Conservation (phyloP, 2,888 invertebrate species). For the Epiperipatus broadwayi region DNA sequence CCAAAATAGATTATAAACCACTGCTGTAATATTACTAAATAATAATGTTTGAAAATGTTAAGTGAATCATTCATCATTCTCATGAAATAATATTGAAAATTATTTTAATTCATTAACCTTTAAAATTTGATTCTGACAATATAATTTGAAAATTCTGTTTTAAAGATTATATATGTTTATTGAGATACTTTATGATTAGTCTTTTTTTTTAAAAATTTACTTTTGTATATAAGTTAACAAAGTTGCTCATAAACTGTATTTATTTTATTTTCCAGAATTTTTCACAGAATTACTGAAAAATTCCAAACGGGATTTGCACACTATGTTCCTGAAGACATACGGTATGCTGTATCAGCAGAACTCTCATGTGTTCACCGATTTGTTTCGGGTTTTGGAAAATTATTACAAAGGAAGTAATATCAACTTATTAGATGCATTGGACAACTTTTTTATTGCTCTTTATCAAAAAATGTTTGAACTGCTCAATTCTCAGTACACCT, state of each 20-base stretch:
- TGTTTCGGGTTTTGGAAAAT: constrained; percentile 68
- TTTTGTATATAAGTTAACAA: too few species aligned
- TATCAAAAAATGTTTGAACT: constrained; percentile 87
- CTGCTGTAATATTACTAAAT: too few species aligned
- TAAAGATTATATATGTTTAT: not conserved
- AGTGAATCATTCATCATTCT: too few species aligned
- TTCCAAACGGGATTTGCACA: constrained; percentile 69
- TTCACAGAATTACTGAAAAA: constrained; percentile 63
- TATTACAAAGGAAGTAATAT: constrained; percentile 70
- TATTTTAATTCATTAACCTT: too few species aligned
- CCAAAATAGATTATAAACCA: too few species aligned
- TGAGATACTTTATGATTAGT: constrained; percentile 12
- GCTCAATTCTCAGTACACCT: constrained; percentile 73
- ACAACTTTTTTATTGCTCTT: constrained; percentile 73
- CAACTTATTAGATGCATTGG: constrained; percentile 65
- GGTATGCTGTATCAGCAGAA: constrained; percentile 86
- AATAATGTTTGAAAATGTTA: too few species aligned
- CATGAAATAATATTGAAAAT: too few species aligned
- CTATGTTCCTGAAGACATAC: constrained; percentile 87
- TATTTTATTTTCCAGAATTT: constrained; percentile 46
- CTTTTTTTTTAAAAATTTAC: too few species aligned
- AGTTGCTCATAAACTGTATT: too few species aligned
- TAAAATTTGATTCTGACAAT: too few species aligned
- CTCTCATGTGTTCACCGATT: constrained; percentile 71
- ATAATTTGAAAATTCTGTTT: constrained; percentile 5